A percentile compares a stretch with the other conserved stretches of the same genome.
These are phyloP conservation scores for Standfussiana lucernea DNA, from an alignment of 2,888 invertebrate genomes.

Conservation along the genomic window DNA sequence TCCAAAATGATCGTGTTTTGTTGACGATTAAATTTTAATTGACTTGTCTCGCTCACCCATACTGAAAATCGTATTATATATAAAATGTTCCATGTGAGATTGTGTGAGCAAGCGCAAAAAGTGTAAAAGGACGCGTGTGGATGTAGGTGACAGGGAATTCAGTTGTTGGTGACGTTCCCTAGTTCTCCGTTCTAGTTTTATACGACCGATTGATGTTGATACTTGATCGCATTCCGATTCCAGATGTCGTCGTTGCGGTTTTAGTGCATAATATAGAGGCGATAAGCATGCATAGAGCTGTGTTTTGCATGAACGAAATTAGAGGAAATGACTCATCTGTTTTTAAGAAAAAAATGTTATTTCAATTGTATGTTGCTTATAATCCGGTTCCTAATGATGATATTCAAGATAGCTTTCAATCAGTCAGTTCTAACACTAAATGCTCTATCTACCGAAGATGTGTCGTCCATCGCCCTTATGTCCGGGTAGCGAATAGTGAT, in stretches of 20 bases:
- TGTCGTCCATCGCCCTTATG: constrained; percentile 1
- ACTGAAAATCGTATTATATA: constrained; percentile 1
- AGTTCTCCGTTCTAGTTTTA: neutral
- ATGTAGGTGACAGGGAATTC: neutral
- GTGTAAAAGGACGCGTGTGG: neutral
- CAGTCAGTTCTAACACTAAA: neutral
- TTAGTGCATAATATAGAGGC: neutral
- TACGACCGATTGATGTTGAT: neutral
- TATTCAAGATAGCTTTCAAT: no score
- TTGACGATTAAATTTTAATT: neutral
- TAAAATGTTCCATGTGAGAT: neutral
- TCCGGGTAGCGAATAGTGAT: neutral
- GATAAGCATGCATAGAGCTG: neutral
- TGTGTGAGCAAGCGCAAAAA: neutral
- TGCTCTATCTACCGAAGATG: neutral
- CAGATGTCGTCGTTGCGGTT: neutral
- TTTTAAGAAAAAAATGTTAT: no score
- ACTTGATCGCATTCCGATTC: neutral
- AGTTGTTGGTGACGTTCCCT: neutral
- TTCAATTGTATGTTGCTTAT: no score
- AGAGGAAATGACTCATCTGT: neutral
- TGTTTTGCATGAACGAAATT: constrained; percentile 1
- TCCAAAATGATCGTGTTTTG: neutral
- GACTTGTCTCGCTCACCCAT: neutral
- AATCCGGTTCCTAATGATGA: no score